phyloP scores from a whole-genome alignment of 2,888 invertebrate genomes.

The Melolontha melolontha region DNA sequence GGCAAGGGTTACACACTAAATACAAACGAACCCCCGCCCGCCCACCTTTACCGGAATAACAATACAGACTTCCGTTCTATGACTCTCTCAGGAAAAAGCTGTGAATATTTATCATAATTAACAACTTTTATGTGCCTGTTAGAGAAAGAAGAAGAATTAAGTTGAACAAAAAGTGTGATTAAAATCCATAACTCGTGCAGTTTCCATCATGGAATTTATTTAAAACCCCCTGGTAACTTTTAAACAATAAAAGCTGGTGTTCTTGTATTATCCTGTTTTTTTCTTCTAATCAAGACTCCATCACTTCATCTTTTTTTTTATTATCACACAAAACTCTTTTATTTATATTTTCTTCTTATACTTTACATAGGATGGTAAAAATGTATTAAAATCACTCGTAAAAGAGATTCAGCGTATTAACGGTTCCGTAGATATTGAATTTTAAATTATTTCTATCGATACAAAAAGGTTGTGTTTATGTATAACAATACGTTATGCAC shows the following conservation, averaged over 20 bases:
- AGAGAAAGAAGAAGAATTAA: slow-evolving; percentile 60
- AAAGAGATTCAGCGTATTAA: no score
- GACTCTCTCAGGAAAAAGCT: slow-evolving; percentile 67
- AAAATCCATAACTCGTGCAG: slow-evolving; percentile 44
- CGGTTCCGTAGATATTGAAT: no score
- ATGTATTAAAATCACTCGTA: no score
- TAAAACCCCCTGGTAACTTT: slow-evolving; percentile 11
- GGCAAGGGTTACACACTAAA: slow-evolving; percentile 67
- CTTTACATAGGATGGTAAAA: no score
- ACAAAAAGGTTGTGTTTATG: no score
- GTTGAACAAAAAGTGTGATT: slow-evolving; percentile 45
- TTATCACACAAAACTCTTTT: no score
- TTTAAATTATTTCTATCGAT: no score
- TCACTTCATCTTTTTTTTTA: neutral
- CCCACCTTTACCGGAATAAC: slow-evolving; percentile 59
- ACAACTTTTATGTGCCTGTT: slow-evolving; percentile 65
- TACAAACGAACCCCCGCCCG: slow-evolving; percentile 62
- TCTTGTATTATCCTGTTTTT: slow-evolving; percentile 20
- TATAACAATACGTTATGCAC: no score
- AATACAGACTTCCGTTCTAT: slow-evolving; percentile 66
- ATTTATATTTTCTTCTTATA: no score
- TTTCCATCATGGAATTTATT: slow-evolving; percentile 43
- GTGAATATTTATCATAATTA: slow-evolving; percentile 68
- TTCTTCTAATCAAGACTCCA: slow-evolving; percentile 6
- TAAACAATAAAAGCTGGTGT: slow-evolving; percentile 7